Base-by-base conservation (phyloP, 2,797 vertebrate species). In the Pagetopsis macropterus region DNA sequence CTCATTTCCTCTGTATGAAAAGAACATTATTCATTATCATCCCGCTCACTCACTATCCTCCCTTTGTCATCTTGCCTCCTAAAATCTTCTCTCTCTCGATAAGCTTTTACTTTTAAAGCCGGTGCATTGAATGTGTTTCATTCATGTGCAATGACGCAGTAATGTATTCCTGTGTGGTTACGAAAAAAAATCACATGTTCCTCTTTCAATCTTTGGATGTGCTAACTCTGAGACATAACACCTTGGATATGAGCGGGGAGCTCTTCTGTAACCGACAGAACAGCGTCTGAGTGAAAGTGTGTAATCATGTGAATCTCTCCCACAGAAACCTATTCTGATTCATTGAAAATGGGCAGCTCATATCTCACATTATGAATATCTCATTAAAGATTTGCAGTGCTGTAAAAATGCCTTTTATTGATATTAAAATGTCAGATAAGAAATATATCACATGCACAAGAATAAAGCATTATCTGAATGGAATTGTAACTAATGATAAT, bases 171-270 rank as follows among this genome's bases (percentile, higher is more conserved):
- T 74, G 27, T 48, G 23, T n/a, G 68, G 33, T 84, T 73, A 37
- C 74, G 49, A 9, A 37, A 2, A 9, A 78, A 52, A 83, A 60
- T 76, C 72, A 74, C 45, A 14, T 68, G 64, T 45, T 75, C 45
- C 52, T 51, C 46, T 90, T 84, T 85, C 76, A 77, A 65, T 85
- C 70, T 76, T 37, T 9, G 21, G 27, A 79, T 11, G 82, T 85
- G 82, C 85, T 82, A 85, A 85, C 46, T 15, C 56, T 7, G 70
- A 75, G 65, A 80, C 19, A 57, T 85, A 65, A 82, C 87, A 85
- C 85, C 76, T 90, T 59, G 55, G 43, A 16, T 59, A 63, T 49
- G 72, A 81, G 70, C 80, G 0, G n/a, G 59, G 72, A 79, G 44
- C 59, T 72, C 60, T 49, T 61, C 70, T 72, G 75, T 46, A 70